These are phyloP conservation scores for Sinopyrophorus schimmeli DNA, from an alignment of 2,888 invertebrate genomes.

Conservation along the genomic window DNA sequence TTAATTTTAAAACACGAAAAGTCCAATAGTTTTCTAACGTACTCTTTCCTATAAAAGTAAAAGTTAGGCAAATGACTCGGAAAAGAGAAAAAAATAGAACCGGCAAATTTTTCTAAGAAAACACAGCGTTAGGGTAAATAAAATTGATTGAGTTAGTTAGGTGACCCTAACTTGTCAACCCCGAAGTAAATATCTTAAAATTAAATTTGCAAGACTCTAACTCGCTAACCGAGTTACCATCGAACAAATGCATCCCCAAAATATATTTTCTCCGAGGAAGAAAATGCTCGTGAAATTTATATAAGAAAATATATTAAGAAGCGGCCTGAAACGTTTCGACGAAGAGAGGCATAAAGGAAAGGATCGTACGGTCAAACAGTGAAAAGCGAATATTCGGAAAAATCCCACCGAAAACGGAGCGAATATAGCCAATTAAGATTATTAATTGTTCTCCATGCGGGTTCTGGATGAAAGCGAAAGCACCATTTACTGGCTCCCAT, in stretches of 20 bases:
- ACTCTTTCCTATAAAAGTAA: too few relatives aligned
- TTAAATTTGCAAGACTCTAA: slow-evolving; percentile 36
- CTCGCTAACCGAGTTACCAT: slow-evolving; percentile 34
- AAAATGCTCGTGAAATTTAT: too few relatives aligned
- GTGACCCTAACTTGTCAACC: slow-evolving; percentile 38
- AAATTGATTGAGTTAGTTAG: slow-evolving; percentile 33
- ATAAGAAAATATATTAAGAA: too few relatives aligned
- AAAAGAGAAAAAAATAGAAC: too few relatives aligned
- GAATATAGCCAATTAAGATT: slow-evolving; percentile 46
- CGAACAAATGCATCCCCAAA: slow-evolving; percentile 25
- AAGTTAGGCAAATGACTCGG: too few relatives aligned
- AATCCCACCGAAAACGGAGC: slow-evolving; percentile 36
- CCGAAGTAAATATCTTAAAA: slow-evolving; percentile 37
- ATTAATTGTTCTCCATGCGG: slow-evolving; percentile 44
- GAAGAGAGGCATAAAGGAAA: slow-evolving; percentile 27
- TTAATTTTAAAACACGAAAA: too few relatives aligned
- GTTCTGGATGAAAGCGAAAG: slow-evolving; percentile 37
- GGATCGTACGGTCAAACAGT: slow-evolving; percentile 19
- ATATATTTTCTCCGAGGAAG: too few relatives aligned
- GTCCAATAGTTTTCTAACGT: too few relatives aligned
- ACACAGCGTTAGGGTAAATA: slow-evolving; percentile 30
- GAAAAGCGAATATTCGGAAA: slow-evolving; percentile 34
- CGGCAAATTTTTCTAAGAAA: slow-evolving; percentile 21
- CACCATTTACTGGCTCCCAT: slow-evolving; percentile 33
- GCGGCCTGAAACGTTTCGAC: too few relatives aligned